Base-by-base conservation (phyloP, 2,888 invertebrate species). In the Watsonalla cultraria region DNA sequence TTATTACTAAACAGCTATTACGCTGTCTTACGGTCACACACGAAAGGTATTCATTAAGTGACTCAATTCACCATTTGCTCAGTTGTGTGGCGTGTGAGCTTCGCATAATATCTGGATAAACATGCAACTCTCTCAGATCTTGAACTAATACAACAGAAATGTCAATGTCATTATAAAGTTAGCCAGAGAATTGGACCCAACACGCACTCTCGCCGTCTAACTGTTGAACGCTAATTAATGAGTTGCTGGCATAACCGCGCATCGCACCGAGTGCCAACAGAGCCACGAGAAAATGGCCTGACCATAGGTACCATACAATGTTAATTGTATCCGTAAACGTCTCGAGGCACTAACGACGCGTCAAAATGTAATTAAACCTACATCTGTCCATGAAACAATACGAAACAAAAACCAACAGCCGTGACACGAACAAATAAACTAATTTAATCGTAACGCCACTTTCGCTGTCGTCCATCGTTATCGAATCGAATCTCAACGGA, bases 401-500 rank as follows among this genome's bases (percentile, higher is more conserved):
- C 54, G 11, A 42, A 11, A 42, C 42, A 53, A 63, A 61, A 62
- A 66, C 67, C 66, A 76, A 67, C 68, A 76, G 46, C 68, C 79
- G 70, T 74, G 75, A 77, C 75, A 61, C 52, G 70, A 70, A 76
- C 64, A 73, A 79, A 78, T 73, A 72, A 65, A 54, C 68, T 62
- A 73, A 72, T 72, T 65, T 62, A 53, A 61, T 58, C 54, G 50
- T 49, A 51, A 54, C 51, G 47, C 45, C 61, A 68, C 70, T 70
- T 69, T 67, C 62, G 47, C 55, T 70, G 68, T 64, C 60, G 58
- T 51, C 62, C 54, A n/a, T 47, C 48, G 42, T 45, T 56, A 58
- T 53, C 50, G 53, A 6, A 13, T 33, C 2, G 37, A 82, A 84
- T 85, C 83, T 82, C 83, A 83, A 84, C 84, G 80, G 76, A 64